Base-by-base conservation (phyloP, 2,888 invertebrate species). In the Saturnia pavonia region DNA sequence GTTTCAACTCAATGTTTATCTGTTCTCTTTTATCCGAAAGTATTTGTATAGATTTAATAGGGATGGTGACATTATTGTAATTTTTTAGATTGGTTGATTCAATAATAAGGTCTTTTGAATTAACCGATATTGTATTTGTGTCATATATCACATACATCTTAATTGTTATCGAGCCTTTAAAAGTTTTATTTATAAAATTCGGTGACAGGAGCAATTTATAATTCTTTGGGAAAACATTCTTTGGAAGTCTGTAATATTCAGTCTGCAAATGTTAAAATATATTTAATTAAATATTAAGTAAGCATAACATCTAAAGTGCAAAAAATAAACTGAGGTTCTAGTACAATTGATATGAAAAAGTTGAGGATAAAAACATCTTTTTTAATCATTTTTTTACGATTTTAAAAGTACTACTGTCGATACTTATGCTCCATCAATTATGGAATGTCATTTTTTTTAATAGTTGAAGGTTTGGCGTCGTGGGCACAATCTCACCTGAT, bases 131-230 rank as follows among this genome's bases (percentile, higher is more conserved):
- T 73, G 80, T 81, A 71, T 89, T 82, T 0, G 94, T 94, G 1
- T 89, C 78, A 78, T 90, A 78, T 3, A 81, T 72, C 12, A 96
- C 87, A 9, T 86, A 76, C 0, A 96, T 74, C 0, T 75, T 77
- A 63, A 96, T 95, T 0, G 76, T 81, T 0, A 96, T 95, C 69
- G 87, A 90, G 19, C 97, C 97, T 66, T 72, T 94, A 95, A 79
- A 94, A 83, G 74, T 94, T 86, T 95, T 95, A 54, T 84, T 88
- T 8, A 85, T 87, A 74, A 96, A 89, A 78, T 97, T 89, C 0
- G 97, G 97, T 81, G 95, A 90, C 48, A 97, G 87, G 69, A 90
- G 92, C 6, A 98, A 88, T 77, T 96, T 95, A 83, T 98, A 98
- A 73, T 95, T 94, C 25, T 85, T 80, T 0, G 97, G 97, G 45